Conservation (phyloP, 2,888 invertebrate genomes). For the Acholoe squamosa region DNA sequence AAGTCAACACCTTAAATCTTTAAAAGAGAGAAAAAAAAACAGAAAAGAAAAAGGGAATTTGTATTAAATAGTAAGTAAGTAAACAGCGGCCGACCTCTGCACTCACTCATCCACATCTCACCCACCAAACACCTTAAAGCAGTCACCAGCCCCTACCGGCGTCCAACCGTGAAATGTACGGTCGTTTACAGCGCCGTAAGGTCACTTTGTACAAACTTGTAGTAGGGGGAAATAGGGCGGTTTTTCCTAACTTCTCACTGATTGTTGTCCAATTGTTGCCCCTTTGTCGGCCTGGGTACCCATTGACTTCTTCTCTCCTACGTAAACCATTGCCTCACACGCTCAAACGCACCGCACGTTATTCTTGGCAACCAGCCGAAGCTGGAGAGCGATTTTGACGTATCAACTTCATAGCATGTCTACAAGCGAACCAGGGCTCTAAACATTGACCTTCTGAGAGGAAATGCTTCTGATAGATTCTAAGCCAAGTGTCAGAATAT, state of each 20-base stretch:
- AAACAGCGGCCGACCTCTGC: not conserved
- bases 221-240: not conserved
- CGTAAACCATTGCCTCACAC: not conserved
- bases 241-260: constrained; percentile 6
- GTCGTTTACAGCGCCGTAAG: not conserved
- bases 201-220: constrained; percentile 28
- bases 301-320: constrained; percentile 46
- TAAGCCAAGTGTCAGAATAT: not conserved
- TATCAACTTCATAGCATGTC: not conserved
- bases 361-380: constrained; percentile 22
- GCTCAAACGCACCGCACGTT: constrained; percentile 7
- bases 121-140: not conserved
- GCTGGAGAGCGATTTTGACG: not conserved
- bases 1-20: too few species aligned
- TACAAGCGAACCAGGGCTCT: not conserved
- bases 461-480: not conserved
- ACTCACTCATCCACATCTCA: not conserved
- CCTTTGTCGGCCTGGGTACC: constrained; percentile 18
- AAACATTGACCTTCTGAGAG: constrained; percentile 12
- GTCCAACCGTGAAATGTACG: constrained; percentile 26
- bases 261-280: constrained; percentile 59
- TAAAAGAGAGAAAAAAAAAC: too few species aligned
- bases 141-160: not conserved
- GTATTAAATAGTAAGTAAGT: not conserved
- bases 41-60: not conserved